Conservation (phyloP, 2,113 vertebrate species). For the Bufo bufo region DNA sequence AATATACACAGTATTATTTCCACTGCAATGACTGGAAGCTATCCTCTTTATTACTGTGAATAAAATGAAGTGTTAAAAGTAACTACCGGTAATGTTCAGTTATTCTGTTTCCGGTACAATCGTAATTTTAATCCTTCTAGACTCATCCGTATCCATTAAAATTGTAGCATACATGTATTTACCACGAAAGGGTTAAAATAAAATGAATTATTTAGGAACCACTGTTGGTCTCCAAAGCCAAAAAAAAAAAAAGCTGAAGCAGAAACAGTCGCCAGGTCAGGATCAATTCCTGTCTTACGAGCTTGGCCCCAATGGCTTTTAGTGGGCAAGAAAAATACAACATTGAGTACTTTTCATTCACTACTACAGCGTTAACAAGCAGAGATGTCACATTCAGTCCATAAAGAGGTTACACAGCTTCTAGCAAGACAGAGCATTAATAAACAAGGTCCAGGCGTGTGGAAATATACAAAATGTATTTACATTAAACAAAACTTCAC, state of each 20-base stretch:
- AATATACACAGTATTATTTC: background rate
- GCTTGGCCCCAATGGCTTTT: background rate
- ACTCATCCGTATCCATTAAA: background rate
- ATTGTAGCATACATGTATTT: background rate
- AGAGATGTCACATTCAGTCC: background rate
- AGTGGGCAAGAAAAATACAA: background rate
- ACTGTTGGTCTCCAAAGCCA: background rate
- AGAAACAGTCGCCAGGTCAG: background rate
- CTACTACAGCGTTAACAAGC: background rate
- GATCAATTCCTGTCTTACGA: background rate
- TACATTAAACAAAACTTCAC: background rate
- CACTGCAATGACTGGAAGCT: background rate
- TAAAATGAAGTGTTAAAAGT: background rate
- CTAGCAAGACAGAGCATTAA: background rate
- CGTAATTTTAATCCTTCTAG: background rate
- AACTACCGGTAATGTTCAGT: background rate
- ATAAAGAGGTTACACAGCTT: constrained; percentile 6
- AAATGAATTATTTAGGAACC: background rate
- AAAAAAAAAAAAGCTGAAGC: background rate
- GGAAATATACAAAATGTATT: background rate
- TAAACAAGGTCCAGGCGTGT: background rate
- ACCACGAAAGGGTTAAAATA: background rate
- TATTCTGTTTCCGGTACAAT: background rate
- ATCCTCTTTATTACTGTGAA: background rate
- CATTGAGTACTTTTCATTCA: background rate